phyloP scores from a whole-genome alignment of 2,888 invertebrate genomes.

The Yponomeuta malinellus region DNA sequence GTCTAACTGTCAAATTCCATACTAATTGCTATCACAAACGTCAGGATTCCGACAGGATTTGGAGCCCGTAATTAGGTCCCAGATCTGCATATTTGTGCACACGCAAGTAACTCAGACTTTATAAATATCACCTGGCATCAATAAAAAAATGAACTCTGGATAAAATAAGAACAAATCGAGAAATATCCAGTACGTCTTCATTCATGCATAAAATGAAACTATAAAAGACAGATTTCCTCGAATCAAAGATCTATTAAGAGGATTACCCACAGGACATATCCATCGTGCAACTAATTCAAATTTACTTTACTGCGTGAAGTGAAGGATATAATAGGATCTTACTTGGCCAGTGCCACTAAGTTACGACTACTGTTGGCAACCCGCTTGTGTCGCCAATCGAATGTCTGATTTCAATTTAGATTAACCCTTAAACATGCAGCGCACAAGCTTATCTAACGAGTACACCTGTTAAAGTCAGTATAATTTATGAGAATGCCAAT shows the following conservation, averaged over 20 bases:
- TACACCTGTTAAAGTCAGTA: slow-evolving; percentile 71
- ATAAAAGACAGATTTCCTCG: background rate
- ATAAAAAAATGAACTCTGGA: background rate
- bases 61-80: no score
- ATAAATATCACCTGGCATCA: background rate
- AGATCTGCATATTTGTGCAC: background rate
- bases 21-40: no score
- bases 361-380: slow-evolving; percentile 38
- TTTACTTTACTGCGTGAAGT: slow-evolving; percentile 48
- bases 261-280: slow-evolving; percentile 6
- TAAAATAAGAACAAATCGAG: background rate
- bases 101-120: background rate
- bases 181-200: background rate
- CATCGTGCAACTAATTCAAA: slow-evolving; percentile 52
- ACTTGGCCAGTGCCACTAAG: slow-evolving; percentile 27
- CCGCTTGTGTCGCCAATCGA: slow-evolving; percentile 68
- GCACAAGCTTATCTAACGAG: slow-evolving; percentile 68
- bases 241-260: background rate
- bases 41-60: no score
- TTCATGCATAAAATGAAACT: background rate
- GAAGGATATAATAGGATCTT: slow-evolving; percentile 35
- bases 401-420: slow-evolving; percentile 74
- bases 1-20: no score
- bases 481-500: slow-evolving; percentile 58
- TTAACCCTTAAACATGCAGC: slow-evolving; percentile 66